Base-by-base conservation (phyloP, 2,888 invertebrate species). In the Liopterus haemorrhoidalis region DNA sequence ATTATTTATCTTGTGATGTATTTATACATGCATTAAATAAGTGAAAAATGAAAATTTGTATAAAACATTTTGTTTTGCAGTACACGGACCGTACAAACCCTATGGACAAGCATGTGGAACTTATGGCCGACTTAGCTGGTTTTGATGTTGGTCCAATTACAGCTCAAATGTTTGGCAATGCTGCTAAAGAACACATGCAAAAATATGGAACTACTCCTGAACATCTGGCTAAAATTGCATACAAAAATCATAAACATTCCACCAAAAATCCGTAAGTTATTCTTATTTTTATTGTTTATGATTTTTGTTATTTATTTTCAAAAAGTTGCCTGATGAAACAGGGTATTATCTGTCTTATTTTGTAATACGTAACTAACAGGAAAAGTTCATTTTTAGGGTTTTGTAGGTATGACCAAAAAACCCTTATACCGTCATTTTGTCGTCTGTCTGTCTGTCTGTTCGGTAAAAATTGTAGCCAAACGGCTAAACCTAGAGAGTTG, bases 181-280 rank as follows among this genome's bases (percentile, higher is more conserved):
- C 97, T 40, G 97, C 87, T 8, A 71, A 81, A 33, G 97, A 99
- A 61, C 96, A 99, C 62, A 96, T 94, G 91, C 79, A 88, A 60
- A 89, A 87, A 67, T 96, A 93, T 69, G 96, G 95, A 27, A 91
- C 94, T 0, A 92, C 81, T 50, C 81, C 87, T 11, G 81, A 90
- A 51, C 97, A 97, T 62, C 85, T 97, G 61, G 97, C 92, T 1
- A 99, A 97, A 71, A 94, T 99, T 60, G 99, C 97, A 0, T 85
- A 85, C 63, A 99, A 99, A 68, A 99, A 99, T 69, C 97, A 99
- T 66, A 82, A 90, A 56, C 96, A 99, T 69, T 97, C 96, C 4
- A 79, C 82, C 0, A 93, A 96, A 64, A 99, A 99, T 71, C 96
- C 96, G 68, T 86, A 70, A 74, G 79, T 71, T 53, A 8, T 39